Conservation (phyloP, 2,888 invertebrate species). For the Drosophila eohydei region DNA sequence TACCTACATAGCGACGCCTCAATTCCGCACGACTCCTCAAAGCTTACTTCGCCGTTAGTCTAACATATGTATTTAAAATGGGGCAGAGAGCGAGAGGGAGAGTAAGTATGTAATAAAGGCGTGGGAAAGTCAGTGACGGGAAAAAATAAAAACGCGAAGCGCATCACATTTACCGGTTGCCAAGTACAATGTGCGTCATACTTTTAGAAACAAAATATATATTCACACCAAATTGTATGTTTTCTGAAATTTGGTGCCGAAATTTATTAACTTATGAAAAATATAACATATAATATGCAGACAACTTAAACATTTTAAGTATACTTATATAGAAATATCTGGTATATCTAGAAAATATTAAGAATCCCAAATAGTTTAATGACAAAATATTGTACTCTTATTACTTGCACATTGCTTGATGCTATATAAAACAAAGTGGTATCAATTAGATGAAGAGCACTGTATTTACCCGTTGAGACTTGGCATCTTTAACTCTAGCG, state of each 20-base stretch:
- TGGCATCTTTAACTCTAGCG: constrained; percentile 35
- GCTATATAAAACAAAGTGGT: background rate
- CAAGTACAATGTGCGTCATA: constrained; percentile 3
- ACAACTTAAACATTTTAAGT: too few species aligned
- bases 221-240: too few species aligned
- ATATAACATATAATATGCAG: too few species aligned
- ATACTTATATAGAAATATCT: too few species aligned
- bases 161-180: constrained; percentile 43
- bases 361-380: too few species aligned
- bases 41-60: background rate
- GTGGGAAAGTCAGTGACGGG: constrained; percentile 54
- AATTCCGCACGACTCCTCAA: background rate
- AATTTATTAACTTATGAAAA: too few species aligned
- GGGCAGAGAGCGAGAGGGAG: constrained; percentile 9
- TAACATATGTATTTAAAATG: constrained; percentile 26
- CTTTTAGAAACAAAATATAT: constrained; percentile 4
- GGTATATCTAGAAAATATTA: background rate
- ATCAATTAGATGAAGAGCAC: constrained; percentile 15
- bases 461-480: constrained; percentile 25
- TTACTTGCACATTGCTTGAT: background rate
- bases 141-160: constrained; percentile 36
- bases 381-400: too few species aligned
- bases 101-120: constrained; percentile 42
- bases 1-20: constrained; percentile 9
- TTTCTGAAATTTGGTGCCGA: too few species aligned